Conservation (phyloP, 2,113 vertebrate genomes). For the Nansenia antarctica region DNA sequence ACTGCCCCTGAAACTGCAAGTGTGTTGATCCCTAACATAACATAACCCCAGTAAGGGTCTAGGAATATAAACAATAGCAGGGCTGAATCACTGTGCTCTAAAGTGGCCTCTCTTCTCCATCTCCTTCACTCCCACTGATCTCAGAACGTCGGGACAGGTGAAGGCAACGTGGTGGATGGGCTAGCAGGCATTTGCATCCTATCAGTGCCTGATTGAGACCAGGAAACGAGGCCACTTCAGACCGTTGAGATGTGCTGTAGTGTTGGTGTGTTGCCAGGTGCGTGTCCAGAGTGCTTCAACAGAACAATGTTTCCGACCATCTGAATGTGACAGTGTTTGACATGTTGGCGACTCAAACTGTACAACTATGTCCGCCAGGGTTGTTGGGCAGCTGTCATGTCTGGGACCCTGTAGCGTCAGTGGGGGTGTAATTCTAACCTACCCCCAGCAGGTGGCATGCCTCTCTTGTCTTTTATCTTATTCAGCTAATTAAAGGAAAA, state of each 20-base stretch:
- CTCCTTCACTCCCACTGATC: no score
- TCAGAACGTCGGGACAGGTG: no score
- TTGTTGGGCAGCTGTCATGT: slow-evolving; percentile 73
- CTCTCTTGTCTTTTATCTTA: no score
- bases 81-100: no score
- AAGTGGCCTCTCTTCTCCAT: no score
- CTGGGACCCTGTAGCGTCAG: slow-evolving; percentile 67
- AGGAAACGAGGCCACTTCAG: no score
- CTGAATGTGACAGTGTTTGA: slow-evolving; percentile 71
- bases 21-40: no score
- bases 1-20: not conserved
- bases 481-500: not conserved
- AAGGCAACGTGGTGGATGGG: no score
- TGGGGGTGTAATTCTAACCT: slow-evolving; percentile 61
- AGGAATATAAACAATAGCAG: not conserved
- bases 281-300: slow-evolving; percentile 43
- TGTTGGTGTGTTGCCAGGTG: slow-evolving; percentile 35
- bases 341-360: no score
- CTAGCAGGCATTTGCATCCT: no score
- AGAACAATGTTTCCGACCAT: slow-evolving; percentile 53
- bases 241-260: no score
- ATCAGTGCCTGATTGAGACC: no score
- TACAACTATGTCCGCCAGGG: slow-evolving; percentile 59
- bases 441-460: slow-evolving; percentile 48
- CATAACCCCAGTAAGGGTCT: not conserved